These are phyloP conservation scores for Distichodus sexfasciatus DNA, from an alignment of 2,797 vertebrate genomes.

Conservation along the genomic window DNA sequence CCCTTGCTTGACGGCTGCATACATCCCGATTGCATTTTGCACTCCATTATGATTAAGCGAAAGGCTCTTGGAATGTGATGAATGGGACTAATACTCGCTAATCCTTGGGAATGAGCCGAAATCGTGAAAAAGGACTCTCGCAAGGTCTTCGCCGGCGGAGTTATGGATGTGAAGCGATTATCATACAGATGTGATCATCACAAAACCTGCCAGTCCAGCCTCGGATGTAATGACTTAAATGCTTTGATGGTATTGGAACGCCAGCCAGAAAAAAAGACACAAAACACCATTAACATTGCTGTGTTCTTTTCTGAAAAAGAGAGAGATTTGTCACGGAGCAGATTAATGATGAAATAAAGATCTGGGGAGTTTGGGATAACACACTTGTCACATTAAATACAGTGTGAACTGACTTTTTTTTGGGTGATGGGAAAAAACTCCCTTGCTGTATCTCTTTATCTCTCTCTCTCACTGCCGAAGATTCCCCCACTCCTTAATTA, in stretches of 20 bases:
- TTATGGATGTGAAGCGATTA: background rate
- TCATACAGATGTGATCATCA: constrained; percentile 48
- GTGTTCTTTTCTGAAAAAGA: constrained; percentile 39
- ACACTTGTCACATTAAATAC: constrained; percentile 20
- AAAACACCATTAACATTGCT: constrained; percentile 38
- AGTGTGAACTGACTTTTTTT: constrained; percentile 42
- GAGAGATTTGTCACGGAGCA: constrained; percentile 60
- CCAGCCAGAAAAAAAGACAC: constrained; percentile 52
- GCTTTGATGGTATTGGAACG: constrained; percentile 56
- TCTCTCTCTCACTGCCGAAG: constrained; percentile 37
- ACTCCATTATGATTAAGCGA: background rate
- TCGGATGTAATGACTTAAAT: constrained; percentile 55
- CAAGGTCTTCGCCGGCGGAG: background rate
- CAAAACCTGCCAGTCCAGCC: constrained; percentile 52
- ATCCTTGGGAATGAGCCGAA: background rate
- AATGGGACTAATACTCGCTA: background rate
- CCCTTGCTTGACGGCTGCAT: background rate
- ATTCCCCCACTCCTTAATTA: constrained; percentile 64
- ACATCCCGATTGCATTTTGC: background rate
- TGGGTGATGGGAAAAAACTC: background rate
- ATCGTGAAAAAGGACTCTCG: background rate
- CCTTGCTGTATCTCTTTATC: background rate
- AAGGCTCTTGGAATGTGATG: background rate
- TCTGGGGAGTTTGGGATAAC: constrained; percentile 44
- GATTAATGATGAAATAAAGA: constrained; percentile 60